Percentiles rank a stretch among this genome's conserved stretches.
phyloP scores from a whole-genome alignment of 2,888 invertebrate genomes.

The Tetragonula carbonaria region DNA sequence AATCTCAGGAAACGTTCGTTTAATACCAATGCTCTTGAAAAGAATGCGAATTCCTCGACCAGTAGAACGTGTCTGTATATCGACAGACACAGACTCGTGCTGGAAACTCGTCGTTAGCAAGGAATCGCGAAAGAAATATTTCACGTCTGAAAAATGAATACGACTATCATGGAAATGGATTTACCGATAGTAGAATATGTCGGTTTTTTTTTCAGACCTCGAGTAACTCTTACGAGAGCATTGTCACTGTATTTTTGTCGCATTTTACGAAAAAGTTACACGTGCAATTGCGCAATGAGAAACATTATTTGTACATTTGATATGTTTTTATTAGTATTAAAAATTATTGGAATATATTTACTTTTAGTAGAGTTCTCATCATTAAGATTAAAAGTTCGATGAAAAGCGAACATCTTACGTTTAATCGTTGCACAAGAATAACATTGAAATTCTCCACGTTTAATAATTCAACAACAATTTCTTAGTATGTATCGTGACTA shows the following conservation, averaged over 20 bases:
- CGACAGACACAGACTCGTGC: not conserved
- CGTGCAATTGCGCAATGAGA: not conserved
- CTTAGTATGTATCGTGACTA: slow-evolving; percentile 26
- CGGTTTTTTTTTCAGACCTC: not conserved
- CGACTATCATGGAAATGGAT: not conserved
- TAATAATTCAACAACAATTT: slow-evolving; percentile 14
- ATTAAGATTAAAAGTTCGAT: not conserved
- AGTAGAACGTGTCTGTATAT: slow-evolving; percentile 14
- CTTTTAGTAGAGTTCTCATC: not conserved
- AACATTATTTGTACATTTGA: not conserved
- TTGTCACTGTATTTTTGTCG: not conserved
- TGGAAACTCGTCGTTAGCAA: not conserved
- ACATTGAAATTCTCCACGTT: not conserved
- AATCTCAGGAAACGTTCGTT: not conserved
- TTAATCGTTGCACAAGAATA: not conserved
- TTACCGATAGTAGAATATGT: not conserved
- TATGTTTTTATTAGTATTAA: not conserved
- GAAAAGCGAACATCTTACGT: not conserved
- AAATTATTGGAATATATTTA: not conserved
- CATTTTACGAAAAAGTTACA: not conserved
- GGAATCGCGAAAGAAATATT: not conserved
- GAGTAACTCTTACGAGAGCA: too few species aligned
- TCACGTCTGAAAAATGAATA: too few species aligned
- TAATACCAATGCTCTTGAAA: not conserved
- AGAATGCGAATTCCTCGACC: not conserved